These are phyloP conservation scores for Cylas formicarius DNA, from an alignment of 1,140 invertebrate species.

Conservation along the genomic window DNA sequence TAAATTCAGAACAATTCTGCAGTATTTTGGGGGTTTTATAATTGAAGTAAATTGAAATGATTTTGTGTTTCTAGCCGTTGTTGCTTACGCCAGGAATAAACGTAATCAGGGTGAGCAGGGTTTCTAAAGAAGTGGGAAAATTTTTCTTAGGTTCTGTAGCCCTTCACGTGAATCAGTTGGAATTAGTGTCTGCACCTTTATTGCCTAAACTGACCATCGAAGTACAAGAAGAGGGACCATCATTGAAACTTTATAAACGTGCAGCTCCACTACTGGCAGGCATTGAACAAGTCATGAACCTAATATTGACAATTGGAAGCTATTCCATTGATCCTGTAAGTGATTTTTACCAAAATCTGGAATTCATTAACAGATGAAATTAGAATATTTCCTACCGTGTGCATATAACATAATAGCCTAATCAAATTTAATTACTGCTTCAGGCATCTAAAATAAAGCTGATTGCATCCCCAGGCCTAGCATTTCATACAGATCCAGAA, in stretches of 20 bases:
- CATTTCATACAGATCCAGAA: conserved; percentile 38
- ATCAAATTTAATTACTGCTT: conserved; percentile 12
- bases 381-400: no score
- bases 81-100: conserved; percentile 65
- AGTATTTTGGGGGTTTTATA: no score
- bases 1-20: no score
- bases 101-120: conserved; percentile 53
- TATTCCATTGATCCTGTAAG: conserved; percentile 38
- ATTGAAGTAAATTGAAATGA: no score
- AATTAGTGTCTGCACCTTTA: conserved; percentile 45
- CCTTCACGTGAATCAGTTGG: conserved; percentile 49
- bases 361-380: background rate
- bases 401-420: background rate
- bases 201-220: conserved; percentile 47
- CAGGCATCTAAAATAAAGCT: conserved; percentile 49
- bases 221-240: conserved; percentile 50
- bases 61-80: conserved; percentile 41
- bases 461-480: conserved; percentile 51
- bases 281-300: conserved; percentile 58
- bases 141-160: conserved; percentile 56
- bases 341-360: conserved; percentile 13
- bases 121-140: conserved; percentile 51
- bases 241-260: conserved; percentile 45
- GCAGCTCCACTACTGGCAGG: conserved; percentile 56
- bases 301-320: conserved; percentile 63